Base-by-base conservation (phyloP, 2,888 invertebrate species). In the Bombyx huttoni region DNA sequence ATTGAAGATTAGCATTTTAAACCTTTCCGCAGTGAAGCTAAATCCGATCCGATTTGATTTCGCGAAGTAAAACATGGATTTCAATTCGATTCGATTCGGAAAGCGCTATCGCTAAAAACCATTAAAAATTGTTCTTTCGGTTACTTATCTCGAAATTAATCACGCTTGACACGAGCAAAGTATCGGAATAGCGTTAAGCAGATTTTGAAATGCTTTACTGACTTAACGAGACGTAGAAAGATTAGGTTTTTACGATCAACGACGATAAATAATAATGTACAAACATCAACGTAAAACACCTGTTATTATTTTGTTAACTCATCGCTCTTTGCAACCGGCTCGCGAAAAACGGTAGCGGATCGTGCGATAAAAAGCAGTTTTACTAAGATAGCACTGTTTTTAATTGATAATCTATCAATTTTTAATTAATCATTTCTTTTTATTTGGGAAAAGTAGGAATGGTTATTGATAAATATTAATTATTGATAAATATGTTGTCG, bases 161-260 rank as follows among this genome's bases (percentile, higher is more conserved):
- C 78, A 68, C 61, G 56, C 65, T 71, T 70, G 68, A 47, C 53
- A 52, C 50, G 55, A 50, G 47, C 52, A 52, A 51, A 51, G 52
- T 47, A 49, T 49, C 63, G 65, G 60, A 63, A 63, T 63, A 62
- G 63, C 69, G 70, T 76, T 74, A 75, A 67, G 70, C 55, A 60
- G 72, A 73, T 81, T 85, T 79, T 78, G 78, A 81, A 79, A 85
- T 78, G 82, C 78, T 77, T 40, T 67, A 68, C 67, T 74, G 73
- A 73, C 65, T 78, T 83, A 83, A 83, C 81, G 70, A 84, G 79
- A 79, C 71, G 75, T 75, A 73, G 73, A 75, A 57, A 75, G 76
- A 79, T 76, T 73, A 75, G 60, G 60, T 62, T 73, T 75, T 75
- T 72, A 73, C 66, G 53, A 52, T 13, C 48, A 49, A 56, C 57